phyloP scores from a whole-genome alignment of 2,888 invertebrate genomes.

The Polyommatus icarus region DNA sequence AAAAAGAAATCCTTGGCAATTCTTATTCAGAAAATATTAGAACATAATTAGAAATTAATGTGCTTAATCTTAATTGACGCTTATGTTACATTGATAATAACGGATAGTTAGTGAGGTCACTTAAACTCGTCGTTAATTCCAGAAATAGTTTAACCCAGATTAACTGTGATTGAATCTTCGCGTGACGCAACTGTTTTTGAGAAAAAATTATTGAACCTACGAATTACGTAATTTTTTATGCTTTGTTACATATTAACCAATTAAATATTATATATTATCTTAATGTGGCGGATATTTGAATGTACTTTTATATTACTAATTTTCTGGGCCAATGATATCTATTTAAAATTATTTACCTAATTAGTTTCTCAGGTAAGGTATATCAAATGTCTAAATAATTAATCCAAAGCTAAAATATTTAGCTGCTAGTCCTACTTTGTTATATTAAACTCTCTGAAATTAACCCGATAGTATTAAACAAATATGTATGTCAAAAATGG shows the following conservation, averaged over 20 bases:
- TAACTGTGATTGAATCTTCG: slow-evolving; percentile 11
- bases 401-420: too few species aligned
- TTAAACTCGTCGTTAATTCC: not conserved
- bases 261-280: not conserved
- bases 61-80: slow-evolving; percentile 1
- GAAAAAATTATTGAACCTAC: not conserved
- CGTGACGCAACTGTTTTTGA: slow-evolving; percentile 11
- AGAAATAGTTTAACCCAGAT: slow-evolving; percentile 18
- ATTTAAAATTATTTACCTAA: too few species aligned
- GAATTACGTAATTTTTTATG: not conserved
- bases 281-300: not conserved
- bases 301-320: not conserved
- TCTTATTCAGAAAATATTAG: not conserved
- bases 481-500: too few species aligned
- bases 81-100: not conserved
- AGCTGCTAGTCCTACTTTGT: too few species aligned
- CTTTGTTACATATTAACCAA: not conserved
- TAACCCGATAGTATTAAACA: too few species aligned
- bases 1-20: slow-evolving; percentile 31
- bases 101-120: slow-evolving; percentile 7
- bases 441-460: too few species aligned
- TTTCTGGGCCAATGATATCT: too few species aligned
- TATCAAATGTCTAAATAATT: too few species aligned
- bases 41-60: not conserved
- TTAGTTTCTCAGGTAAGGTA: too few species aligned